These are phyloP conservation scores for Esox lucius DNA, from an alignment of 2,797 vertebrate genomes.

Conservation along the genomic window DNA sequence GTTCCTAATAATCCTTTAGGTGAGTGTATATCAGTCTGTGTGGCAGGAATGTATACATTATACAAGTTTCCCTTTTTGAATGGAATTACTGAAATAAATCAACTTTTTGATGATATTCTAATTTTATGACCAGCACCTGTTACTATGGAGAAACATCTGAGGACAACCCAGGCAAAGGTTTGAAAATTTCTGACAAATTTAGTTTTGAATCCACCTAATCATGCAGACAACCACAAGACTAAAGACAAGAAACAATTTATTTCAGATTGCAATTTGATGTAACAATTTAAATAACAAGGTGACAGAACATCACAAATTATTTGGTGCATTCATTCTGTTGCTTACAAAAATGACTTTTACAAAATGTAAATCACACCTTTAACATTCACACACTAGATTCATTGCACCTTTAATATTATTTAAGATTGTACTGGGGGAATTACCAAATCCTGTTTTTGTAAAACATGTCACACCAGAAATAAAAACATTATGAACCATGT, in stretches of 20 bases:
- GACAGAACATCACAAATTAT: neutral
- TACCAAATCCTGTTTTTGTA: neutral
- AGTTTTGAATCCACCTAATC: neutral
- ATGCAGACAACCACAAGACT: neutral
- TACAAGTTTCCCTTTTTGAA: too few species aligned
- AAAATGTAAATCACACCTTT: neutral
- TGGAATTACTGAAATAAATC: too few species aligned
- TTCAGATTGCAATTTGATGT: neutral
- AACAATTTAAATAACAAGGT: slow-evolving; percentile 4
- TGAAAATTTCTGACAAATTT: neutral
- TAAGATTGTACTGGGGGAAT: slow-evolving; percentile 23
- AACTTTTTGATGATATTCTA: too few species aligned
- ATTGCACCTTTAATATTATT: neutral
- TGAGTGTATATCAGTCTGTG: too few species aligned
- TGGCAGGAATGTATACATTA: too few species aligned
- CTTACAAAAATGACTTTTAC: neutral
- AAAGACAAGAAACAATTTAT: slow-evolving; percentile 8
- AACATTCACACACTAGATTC: slow-evolving; percentile 23
- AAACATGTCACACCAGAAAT: slow-evolving; percentile 1
- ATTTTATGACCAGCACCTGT: too few species aligned
- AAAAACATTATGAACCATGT: slow-evolving; percentile 3
- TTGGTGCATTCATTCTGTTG: neutral
- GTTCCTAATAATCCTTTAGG: too few species aligned
- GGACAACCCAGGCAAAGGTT: neutral
- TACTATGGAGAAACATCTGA: neutral